A percentile compares a stretch with the other conserved stretches of the same genome.
These are phyloP conservation scores for Recurvirostra avosetta DNA, from an alignment of 2,113 vertebrate species.

Conservation along the genomic window DNA sequence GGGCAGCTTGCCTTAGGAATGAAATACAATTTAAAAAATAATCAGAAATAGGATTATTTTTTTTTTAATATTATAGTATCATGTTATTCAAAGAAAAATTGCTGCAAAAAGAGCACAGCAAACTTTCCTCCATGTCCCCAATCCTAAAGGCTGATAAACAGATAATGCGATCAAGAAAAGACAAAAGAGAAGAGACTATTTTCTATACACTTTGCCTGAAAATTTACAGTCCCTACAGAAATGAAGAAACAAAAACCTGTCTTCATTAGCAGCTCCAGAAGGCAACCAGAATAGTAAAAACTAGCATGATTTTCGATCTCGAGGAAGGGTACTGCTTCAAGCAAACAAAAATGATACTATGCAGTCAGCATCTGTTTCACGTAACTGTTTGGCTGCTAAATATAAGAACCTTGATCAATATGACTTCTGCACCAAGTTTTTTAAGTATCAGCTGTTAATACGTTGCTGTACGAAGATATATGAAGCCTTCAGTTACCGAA, in stretches of 20 bases:
- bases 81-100: neutral
- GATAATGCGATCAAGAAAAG: neutral
- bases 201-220: neutral
- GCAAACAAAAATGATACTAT: conserved; percentile 28
- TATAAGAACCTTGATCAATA: neutral
- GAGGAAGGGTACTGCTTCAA: conserved; percentile 4
- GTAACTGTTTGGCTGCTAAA: conserved; percentile 45
- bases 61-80: neutral
- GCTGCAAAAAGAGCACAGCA: neutral
- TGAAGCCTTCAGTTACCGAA: neutral
- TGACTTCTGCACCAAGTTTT: conserved; percentile 1
- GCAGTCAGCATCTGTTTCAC: conserved; percentile 54
- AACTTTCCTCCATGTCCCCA: neutral
- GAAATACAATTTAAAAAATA: neutral
- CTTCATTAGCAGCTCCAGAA: neutral
- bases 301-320: neutral
- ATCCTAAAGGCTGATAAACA: neutral
- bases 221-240: neutral
- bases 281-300: conserved; percentile 21
- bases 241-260: conserved; percentile 4
- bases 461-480: neutral
- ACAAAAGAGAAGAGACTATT: neutral
- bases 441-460: neutral
- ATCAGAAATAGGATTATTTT: neutral
- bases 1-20: neutral